Conservation (phyloP, 2,888 invertebrate species). For the Eugnorisma glareosa region DNA sequence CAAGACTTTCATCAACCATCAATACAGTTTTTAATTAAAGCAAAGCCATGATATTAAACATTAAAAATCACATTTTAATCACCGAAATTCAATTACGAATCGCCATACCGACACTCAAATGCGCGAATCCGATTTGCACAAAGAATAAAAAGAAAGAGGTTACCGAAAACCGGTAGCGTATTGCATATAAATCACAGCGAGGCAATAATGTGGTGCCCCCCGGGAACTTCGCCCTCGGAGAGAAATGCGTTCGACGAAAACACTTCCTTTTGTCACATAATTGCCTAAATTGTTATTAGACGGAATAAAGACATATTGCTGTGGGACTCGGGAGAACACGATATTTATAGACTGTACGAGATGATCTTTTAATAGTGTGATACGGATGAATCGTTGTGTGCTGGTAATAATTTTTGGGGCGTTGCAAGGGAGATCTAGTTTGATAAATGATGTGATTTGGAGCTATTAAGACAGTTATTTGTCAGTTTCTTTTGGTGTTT, state of each 20-base stretch:
- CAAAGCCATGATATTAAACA: conserved; percentile 2
- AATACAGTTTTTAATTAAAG: conserved; percentile 41
- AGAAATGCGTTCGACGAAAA: conserved; percentile 84
- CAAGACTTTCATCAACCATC: conserved; percentile 27
- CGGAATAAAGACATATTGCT: conserved; percentile 90
- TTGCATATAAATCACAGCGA: conserved; percentile 85
- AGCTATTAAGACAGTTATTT: conserved; percentile 56
- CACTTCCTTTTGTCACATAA: conserved; percentile 90
- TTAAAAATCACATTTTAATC: conserved; percentile 36
- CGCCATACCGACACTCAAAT: conserved; percentile 30
- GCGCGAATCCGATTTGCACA: conserved; percentile 42
- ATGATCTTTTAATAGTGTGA: conserved; percentile 87
- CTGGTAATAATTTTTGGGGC: conserved; percentile 70
- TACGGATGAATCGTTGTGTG: conserved; percentile 74
- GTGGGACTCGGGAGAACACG: conserved; percentile 72
- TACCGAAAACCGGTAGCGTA: conserved; percentile 79
- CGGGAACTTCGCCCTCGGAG: conserved; percentile 75
- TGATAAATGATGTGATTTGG: conserved; percentile 67
- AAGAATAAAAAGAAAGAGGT: conserved; percentile 68
- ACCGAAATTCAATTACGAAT: conserved; percentile 54
- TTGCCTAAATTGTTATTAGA: conserved; percentile 90
- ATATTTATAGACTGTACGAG: conserved; percentile 87
- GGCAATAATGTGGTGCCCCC: conserved; percentile 87
- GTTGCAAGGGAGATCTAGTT: conserved; percentile 63
- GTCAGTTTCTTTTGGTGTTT: conserved; percentile 38